Percentiles rank a stretch among this genome's conserved stretches.
Conservation (phyloP, 2,888 invertebrate species). For the Lamellibrachia satsuma region DNA sequence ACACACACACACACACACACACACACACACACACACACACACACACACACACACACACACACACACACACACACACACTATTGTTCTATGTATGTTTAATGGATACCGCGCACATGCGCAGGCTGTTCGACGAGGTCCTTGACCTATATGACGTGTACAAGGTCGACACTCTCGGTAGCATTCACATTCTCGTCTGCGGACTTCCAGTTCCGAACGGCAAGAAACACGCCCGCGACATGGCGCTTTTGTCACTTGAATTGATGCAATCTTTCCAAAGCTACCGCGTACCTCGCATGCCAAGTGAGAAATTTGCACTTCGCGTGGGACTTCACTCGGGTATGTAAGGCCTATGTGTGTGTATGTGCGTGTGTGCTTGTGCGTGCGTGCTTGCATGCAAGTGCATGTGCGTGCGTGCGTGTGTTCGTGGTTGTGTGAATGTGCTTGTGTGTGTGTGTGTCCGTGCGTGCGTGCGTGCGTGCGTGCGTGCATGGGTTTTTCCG, state of each 20-base stretch:
- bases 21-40: neutral
- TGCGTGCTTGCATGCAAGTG: neutral
- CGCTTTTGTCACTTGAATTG: neutral
- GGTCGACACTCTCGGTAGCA: neutral
- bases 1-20: neutral
- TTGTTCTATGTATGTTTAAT: too few relatives aligned
- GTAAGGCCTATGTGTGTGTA: neutral
- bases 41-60: neutral
- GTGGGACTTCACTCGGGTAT: conserved; percentile 8
- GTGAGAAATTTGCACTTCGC: neutral
- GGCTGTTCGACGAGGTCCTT: neutral
- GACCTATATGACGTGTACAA: neutral
- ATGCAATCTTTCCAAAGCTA: neutral
- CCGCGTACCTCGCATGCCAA: neutral
- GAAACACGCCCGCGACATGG: neutral
- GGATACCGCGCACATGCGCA: neutral
- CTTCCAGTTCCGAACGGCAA: neutral
- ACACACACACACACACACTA: neutral
- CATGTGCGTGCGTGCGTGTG: neutral
- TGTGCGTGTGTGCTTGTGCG: neutral
- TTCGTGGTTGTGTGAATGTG: neutral
- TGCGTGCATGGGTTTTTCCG: neutral
- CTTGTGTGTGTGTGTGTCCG: neutral
- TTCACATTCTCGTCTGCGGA: neutral
- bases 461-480: neutral